Base-by-base conservation (phyloP, 2,113 vertebrate genomes). In the Tursiops truncatus region DNA sequence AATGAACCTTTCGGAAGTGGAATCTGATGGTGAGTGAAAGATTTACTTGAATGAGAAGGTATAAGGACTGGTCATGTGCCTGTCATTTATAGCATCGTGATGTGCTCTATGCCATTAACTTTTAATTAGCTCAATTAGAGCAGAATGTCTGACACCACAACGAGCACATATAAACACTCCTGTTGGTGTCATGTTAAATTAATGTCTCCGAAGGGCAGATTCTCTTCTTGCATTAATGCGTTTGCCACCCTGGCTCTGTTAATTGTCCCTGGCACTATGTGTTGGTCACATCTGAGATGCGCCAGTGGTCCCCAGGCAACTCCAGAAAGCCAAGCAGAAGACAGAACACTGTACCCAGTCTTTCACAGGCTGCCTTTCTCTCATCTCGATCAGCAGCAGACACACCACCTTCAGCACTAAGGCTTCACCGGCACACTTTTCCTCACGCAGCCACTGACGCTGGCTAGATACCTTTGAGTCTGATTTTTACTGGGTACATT, bases 121-220 rank as follows among this genome's bases (percentile, higher is more conserved):
- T 99, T 99, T 99, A 99, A 99, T 99, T 99, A 99, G 98, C 98
- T 98, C 99, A 99, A 99, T 99, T 99, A 99, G 97, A 98, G 97
- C 98, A 97, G 98, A 99, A 99, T 99, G 99, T 98, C 98, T 99
- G 98, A 99, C 98, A 99, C 96, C 98, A 97, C 98, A 98, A 98
- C 97, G 98, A 96, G 96, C 98, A 97, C 97, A 98, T 91, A 97
- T 91, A 98, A 98, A 98, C 98, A 98, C 96, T 95, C 95, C 97
- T 98, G 97, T 95, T 84, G 98, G 96, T 97, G 98, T 98, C 98
- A 96, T 84, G 93, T 96, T 97, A 98, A 98, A 98, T 98, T 98
- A 98, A 97, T 79, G 83, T 98, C 97, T 98, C 96, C 77, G 93
- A 89, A 86, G 93, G 96, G 96, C 96, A 95, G 95, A 85, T n/a